A percentile compares a stretch with the other conserved stretches of the same genome.
These are phyloP conservation scores for Heliothis subflexa DNA, from an alignment of 1,140 invertebrate species.

Conservation along the genomic window DNA sequence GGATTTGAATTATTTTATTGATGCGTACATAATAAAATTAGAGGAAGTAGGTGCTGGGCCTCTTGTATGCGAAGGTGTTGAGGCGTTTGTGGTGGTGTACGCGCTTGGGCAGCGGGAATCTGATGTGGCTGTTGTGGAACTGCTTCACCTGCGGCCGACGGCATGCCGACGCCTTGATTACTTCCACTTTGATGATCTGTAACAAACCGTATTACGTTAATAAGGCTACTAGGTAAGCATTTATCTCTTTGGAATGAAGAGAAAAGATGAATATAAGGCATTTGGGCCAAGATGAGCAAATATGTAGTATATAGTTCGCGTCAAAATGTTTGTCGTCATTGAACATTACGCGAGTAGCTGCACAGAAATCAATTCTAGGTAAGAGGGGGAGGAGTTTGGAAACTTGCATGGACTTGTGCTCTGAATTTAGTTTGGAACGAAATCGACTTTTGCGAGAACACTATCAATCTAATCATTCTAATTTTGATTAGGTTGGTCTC, in stretches of 20 bases:
- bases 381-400: too few species aligned
- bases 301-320: too few species aligned
- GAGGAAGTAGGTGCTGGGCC: constrained; percentile 97
- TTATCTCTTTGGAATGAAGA: background rate
- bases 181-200: constrained; percentile 98
- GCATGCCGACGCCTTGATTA: constrained; percentile 94
- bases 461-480: too few species aligned
- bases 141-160: constrained; percentile 98
- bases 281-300: too few species aligned
- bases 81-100: constrained; percentile 94
- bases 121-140: constrained; percentile 98
- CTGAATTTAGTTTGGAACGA: too few species aligned
- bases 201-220: constrained; percentile 35
- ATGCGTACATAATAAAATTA: constrained; percentile 85
- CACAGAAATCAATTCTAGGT: too few species aligned
- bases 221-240: background rate
- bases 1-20: constrained; percentile 64
- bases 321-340: too few species aligned
- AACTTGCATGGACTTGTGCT: too few species aligned
- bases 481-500: too few species aligned
- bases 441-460: too few species aligned
- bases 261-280: too few species aligned
- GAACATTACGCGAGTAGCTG: too few species aligned
- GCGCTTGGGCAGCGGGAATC: constrained; percentile 98
- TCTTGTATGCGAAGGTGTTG: constrained; percentile 94